Percentiles rank a stretch among this genome's conserved stretches.
Conservation (phyloP, 2,888 invertebrate genomes). For the Ophion slaviceki region DNA sequence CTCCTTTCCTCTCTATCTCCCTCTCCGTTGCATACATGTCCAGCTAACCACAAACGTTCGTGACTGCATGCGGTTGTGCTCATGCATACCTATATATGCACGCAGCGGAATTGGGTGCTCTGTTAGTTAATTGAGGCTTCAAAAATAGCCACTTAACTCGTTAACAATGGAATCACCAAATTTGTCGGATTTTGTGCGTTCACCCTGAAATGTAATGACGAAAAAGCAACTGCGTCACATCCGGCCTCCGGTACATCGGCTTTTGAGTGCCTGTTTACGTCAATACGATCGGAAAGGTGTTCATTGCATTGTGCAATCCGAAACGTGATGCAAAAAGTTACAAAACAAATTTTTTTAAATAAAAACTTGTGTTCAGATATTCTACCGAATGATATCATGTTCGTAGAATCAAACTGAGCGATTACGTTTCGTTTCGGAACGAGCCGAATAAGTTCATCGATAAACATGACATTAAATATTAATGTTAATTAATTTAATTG, state of each 20-base stretch:
- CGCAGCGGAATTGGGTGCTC: not conserved
- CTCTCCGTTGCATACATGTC: not conserved
- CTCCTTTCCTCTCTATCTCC: not conserved
- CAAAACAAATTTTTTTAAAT: not conserved
- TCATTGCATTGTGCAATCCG: not conserved
- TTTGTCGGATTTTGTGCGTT: slow-evolving; percentile 16
- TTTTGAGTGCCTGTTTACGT: not conserved
- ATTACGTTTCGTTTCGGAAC: not conserved
- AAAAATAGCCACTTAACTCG: slow-evolving; percentile 24
- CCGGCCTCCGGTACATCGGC: not conserved
- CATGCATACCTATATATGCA: not conserved
- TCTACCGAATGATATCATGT: not conserved
- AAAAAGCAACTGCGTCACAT: not conserved
- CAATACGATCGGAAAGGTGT: not conserved
- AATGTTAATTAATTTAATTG: not conserved
- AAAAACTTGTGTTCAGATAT: not conserved
- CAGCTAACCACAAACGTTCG: slow-evolving; percentile 13
- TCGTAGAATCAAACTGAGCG: not conserved
- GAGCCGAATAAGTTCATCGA: slow-evolving; percentile 6
- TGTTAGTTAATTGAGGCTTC: slow-evolving; percentile 23
- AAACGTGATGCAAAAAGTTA: not conserved
- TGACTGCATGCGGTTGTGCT: slow-evolving; percentile 7
- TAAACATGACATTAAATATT: not conserved
- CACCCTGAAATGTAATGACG: slow-evolving; percentile 17
- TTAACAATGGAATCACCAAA: slow-evolving; percentile 32